Base-by-base conservation (phyloP, 2,797 vertebrate genomes). In the Clarias pachynema region DNA sequence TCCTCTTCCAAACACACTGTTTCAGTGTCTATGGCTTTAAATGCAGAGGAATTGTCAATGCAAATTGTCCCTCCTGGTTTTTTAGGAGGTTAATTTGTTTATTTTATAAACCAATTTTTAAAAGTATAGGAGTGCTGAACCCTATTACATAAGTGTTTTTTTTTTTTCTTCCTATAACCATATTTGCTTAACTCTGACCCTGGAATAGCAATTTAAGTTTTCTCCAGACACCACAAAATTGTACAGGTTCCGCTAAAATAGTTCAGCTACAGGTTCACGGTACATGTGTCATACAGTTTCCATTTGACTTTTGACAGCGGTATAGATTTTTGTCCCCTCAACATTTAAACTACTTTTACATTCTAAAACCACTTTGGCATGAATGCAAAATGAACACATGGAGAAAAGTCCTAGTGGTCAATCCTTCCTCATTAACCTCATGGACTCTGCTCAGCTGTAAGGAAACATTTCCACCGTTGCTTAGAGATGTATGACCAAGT, bases 351-450 rank as follows among this genome's bases (percentile, higher is more conserved):
- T 89, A 82, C 87, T 85, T 20, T 87, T 87, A 89, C 74, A 87
- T 65, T 82, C 89, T 86, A 84, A 92, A 93, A 88, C 89, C 91
- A 87, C 91, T 89, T 90, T 88, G 88, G 90, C 88, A 86, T 87
- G 82, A 86, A 91, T 92, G 90, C 91, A 6, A 56, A 31, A 88
- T 84, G 89, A 91, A 85, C 89, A 90, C 83, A 86, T 83, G 87
- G 87, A 90, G 87, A 81, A 92, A 92, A 89, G 85, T 89, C 91
- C 79, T 80, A 29, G 89, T 12, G 89, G 91, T 91, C 92, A 84
- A 87, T 91, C 79, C 86, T 89, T 92, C 91, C 88, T 91, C 88
- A 91, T 92, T 92, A 93, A 92, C 91, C 91, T 93, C 81, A 85
- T 90, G 89, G 88, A 92, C 79, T n/a, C 29, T 60, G 85, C 89